Percentiles rank a stretch among this genome's conserved stretches.
Conservation (phyloP, 2,113 vertebrate species). For the Callospermophilus lateralis region DNA sequence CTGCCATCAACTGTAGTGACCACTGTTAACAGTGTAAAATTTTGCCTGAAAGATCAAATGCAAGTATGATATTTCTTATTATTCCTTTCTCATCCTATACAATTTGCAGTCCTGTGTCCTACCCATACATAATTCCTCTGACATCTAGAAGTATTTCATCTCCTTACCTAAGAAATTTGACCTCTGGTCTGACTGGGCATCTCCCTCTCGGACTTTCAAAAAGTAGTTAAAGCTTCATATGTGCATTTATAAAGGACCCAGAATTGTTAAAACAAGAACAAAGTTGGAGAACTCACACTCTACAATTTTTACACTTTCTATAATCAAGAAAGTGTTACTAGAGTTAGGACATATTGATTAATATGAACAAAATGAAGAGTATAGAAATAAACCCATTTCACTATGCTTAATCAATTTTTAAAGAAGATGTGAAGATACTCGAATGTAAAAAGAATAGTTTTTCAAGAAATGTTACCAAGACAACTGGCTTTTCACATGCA, state of each 20-base stretch:
- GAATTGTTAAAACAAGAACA: not conserved
- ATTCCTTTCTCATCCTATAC: not conserved
- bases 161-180: not conserved
- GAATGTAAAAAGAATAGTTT: not conserved
- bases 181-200: not conserved
- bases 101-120: not conserved
- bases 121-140: not conserved
- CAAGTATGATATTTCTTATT: not conserved
- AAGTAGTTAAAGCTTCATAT: not conserved
- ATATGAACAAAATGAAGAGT: not conserved
- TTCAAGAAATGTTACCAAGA: constrained; percentile 1
- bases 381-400: not conserved
- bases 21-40: not conserved
- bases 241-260: not conserved
- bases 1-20: not conserved
- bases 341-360: not conserved
- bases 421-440: not conserved
- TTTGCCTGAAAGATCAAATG: not conserved
- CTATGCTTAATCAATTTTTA: not conserved
- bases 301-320: not conserved
- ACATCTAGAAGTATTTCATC: not conserved
- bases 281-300: not conserved
- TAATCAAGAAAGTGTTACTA: not conserved
- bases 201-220: not conserved
- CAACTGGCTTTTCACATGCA: not conserved